Evolutionary conservation across 1,140 invertebrate species (phyloP), one percentile per base, ranked within the genome.

Genomic region (Ganaspis sp.): DNA sequence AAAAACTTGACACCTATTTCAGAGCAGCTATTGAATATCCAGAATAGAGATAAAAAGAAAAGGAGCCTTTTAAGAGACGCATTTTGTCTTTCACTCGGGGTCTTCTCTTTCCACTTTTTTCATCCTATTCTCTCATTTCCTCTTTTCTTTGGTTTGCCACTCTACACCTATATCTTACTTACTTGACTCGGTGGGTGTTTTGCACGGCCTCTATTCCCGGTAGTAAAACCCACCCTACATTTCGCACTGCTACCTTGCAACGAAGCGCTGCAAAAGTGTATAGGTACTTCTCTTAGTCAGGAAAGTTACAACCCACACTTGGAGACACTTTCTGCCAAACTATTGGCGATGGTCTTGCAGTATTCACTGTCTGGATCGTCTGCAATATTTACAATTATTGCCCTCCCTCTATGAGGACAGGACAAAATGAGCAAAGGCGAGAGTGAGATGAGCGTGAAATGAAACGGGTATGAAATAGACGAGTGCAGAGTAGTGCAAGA

Each of bases 401-500:
- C 58, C 23, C 26, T n/a, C 26, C 11, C 23, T 15, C 1, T 29
- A 4, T 64, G 15, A 58, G 2, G 1, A 3, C 12, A 69, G 45
- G 29, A 58, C 40, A 74, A 76, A 71, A 40, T 29, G 70, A 38
- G 69, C 37, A 11, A 70, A 54, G 58, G 34, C 34, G 34, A 64
- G 29, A 76, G 70, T 29, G 74, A 34, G 26, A n/a, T 53, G 49
- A 58, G 58, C 58, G 53, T 37, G 77, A 71, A 38, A 58, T 64
- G 45, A 45, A 71, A 49, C 17, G 70, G 34, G 58, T 9, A 64
- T 29, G 58, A 29, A 64, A 64, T 64, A 29, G 58, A 64, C 23
- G 58, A 15, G 26, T 15, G n/a, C 26, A 64, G 29, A 64, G 21
- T 64, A 64, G 58, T 29, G 5, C 23, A 15, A 29, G 21, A 64